Conservation (phyloP, 1,140 invertebrate species). For the Geopemphigus sp. region DNA sequence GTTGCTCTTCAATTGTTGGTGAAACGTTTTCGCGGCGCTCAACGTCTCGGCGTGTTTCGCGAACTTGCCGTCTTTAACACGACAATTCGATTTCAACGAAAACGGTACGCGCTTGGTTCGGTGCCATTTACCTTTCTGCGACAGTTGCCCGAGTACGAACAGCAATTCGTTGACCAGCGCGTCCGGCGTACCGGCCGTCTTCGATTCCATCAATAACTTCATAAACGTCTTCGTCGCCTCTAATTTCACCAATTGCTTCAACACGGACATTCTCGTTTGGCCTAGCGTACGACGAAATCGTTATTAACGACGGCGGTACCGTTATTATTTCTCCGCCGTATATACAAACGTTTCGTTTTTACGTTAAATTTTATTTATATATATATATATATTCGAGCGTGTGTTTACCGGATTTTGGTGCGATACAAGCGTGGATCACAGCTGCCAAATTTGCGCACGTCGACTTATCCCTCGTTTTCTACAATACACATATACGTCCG, state of each 20-base stretch:
- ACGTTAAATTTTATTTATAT: no score
- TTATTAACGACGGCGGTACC: no score
- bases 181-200: conserved; percentile 18
- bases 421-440: conserved; percentile 33
- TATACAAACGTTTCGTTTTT: no score
- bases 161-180: conserved; percentile 19
- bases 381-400: not conserved
- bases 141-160: conserved; percentile 19
- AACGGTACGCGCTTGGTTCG: no score
- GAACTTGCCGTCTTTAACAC: conserved; percentile 30
- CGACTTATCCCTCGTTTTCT: conserved; percentile 44
- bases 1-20: conserved; percentile 36
- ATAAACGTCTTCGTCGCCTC: conserved; percentile 33
- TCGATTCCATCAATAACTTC: conserved; percentile 20
- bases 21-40: conserved; percentile 18
- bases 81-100: not conserved
- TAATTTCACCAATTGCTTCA: conserved; percentile 38
- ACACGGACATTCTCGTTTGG: conserved; percentile 53
- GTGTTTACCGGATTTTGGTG: conserved; percentile 50
- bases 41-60: conserved; percentile 28
- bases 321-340: no score
- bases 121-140: conserved; percentile 25
- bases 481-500: not conserved
- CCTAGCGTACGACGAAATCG: no score
- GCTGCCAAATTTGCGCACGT: conserved; percentile 33